Base-by-base conservation (phyloP, 2,888 invertebrate species). In the Orthosia gracilis region DNA sequence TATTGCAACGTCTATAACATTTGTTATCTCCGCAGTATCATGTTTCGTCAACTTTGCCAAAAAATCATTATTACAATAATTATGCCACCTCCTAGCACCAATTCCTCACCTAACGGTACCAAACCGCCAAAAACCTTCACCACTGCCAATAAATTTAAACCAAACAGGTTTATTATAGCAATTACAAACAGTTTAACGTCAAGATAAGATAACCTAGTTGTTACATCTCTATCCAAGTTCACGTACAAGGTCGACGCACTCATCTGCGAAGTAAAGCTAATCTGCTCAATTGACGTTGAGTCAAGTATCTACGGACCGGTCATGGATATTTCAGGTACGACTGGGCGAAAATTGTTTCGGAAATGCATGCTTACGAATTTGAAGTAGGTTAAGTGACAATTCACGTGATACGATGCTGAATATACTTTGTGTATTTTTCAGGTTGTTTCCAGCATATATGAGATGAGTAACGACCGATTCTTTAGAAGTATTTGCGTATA, bases 151-250 rank as follows among this genome's bases (percentile, higher is more conserved):
- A 80, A 82, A 84, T 82, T 74, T 76, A 68, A 65, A 70, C n/a
- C 54, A 59, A 79, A 78, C 78, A 64, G 66, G 65, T 86, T 83
- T 81, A 82, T 76, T 50, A 79, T 55, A 72, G 80, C 82, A 80
- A 83, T 85, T 80, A 80, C 47, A 68, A 75, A 73, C 72, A 73
- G 76, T 78, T 81, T 77, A 78, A 83, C 68, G 73, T 65, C 65
- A 67, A 79, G 87, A 87, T 87, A 87, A 87, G 87, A 87, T 87
- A 87, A 82, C 81, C 81, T 54, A 85, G 78, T 78, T 86, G 72
- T 65, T n/a, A 76, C 74, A 69, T 79, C 81, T 80, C 55, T 67
- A 68, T 67, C 62, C 81, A 85, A 83, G 87, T 87, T 87, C 85
- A 87, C 62, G 87, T 49, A 40, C 87, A 87, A 87, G 87, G 87